Base-by-base conservation (phyloP, 2,888 invertebrate species). In the Pollenia amentaria region DNA sequence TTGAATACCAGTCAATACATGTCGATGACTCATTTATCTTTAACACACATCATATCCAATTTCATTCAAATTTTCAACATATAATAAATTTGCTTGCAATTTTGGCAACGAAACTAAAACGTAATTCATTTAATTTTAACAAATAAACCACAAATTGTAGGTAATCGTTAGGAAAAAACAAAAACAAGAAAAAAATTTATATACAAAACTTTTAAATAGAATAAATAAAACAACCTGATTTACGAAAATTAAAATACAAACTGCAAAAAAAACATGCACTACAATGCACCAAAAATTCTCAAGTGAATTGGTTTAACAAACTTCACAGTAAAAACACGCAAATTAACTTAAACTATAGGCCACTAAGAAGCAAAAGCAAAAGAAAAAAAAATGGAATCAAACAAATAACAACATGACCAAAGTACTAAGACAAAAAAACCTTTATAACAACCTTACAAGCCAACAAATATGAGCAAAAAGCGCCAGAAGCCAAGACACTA, bases 191-290 rank as follows among this genome's bases (percentile, higher is more conserved):
- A 82, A 46, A n/a, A n/a, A n/a, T n/a, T n/a, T 69, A 69, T 48
- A 60, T 10, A 55, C 57, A 80, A 67, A 64, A 55, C 48, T 77
- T 65, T 65, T 57, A 44, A 18, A 46, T 57, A 2, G 70, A 65
- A 77, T 84, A 86, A 86, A 86, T 79, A 86, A 86, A 85, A 86
- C 86, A 87, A 87, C 86, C 86, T 87, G 83, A 84, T 84, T 84
- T 84, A 80, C 51, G 86, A 79, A 85, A 85, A 76, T 79, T 86
- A 48, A 75, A 75, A 82, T 69, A 72, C 18, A 12, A 62, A 55
- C 44, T 44, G 21, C n/a, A 84, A 64, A 57, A 48, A 55, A 55
- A 73, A 64, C 72, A 84, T 55, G 55, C 70, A 70, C 70, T 53
- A 83, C 46, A 77, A 76, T 73, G 73, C 67, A 77, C 51, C 51